Base-by-base conservation (phyloP, 2,797 vertebrate genomes). In the Poecilia wingei region DNA sequence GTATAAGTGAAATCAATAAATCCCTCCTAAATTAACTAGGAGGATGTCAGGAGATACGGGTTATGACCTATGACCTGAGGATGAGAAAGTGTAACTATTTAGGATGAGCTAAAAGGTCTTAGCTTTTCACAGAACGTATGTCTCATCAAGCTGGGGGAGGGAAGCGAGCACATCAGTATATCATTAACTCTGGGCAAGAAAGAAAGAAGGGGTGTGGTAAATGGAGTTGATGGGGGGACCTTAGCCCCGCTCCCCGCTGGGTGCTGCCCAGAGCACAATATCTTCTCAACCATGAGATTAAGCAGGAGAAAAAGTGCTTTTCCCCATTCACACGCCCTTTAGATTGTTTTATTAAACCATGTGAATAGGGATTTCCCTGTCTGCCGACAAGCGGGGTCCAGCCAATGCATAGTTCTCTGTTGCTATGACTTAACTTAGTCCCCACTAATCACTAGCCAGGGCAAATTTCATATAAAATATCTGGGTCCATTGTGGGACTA, bases 401-500 rank as follows among this genome's bases (percentile, higher is more conserved):
- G 95, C 96, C 96, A 96, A 94, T 96, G 97, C 98, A 99, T 99
- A 98, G 96, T 97, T 99, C 96, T 97, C 95, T 97, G 98, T 99
- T 99, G 98, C 98, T 98, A 99, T 98, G 98, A 99, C 98, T 98
- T 97, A 97, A 97, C 96, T 96, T 97, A 95, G 97, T 97, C 96
- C 95, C 96, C 96, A 96, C 98, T 99, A 98, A 99, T 99, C 97
- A 97, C 97, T 95, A 95, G 97, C 96, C 93, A 95, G 97, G 97
- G 97, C 96, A 97, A 98, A 98, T 97, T 98, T 99, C 98, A 98
- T 99, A 98, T 98, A 97, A 99, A 98, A 98, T 98, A 98, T 99
- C 96, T 95, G 78, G 84, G 94, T 86, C 97, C 94, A 97, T 99
- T 99, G 98, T 99, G 94, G 94, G 80, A 84, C 94, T 99, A 98